phyloP scores from a whole-genome alignment of 2,113 vertebrate species.

The Daphoenositta chrysoptera region DNA sequence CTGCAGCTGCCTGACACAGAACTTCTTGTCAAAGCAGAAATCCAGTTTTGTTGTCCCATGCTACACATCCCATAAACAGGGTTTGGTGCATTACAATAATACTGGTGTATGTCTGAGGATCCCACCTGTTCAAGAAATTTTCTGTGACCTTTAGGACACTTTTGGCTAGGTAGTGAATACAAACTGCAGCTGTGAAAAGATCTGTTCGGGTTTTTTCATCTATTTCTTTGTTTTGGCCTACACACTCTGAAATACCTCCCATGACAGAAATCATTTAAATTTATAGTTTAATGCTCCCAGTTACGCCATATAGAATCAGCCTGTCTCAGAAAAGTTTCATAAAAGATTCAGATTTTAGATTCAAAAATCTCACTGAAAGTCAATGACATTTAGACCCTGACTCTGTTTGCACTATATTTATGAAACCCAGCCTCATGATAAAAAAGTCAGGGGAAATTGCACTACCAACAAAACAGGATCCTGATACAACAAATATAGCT shows the following conservation, averaged over 20 bases:
- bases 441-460: neutral
- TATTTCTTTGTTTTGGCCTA: neutral
- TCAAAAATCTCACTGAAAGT: neutral
- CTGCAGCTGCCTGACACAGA: neutral
- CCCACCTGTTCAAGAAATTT: neutral
- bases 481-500: neutral
- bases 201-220: neutral
- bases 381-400: neutral
- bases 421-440: neutral
- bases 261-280: neutral
- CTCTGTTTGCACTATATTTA: neutral
- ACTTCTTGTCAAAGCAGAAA: neutral
- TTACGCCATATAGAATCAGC: neutral
- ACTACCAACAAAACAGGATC: neutral
- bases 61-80: neutral
- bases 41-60: neutral
- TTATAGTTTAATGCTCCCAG: neutral
- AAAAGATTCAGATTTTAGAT: neutral
- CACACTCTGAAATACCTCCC: neutral
- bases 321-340: neutral
- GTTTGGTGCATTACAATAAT: neutral
- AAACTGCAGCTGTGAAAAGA: neutral
- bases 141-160: neutral
- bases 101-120: neutral
- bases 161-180: neutral